These are phyloP conservation scores for Nephila pilipes DNA, from an alignment of 1,140 invertebrate genomes.

Conservation along the genomic window DNA sequence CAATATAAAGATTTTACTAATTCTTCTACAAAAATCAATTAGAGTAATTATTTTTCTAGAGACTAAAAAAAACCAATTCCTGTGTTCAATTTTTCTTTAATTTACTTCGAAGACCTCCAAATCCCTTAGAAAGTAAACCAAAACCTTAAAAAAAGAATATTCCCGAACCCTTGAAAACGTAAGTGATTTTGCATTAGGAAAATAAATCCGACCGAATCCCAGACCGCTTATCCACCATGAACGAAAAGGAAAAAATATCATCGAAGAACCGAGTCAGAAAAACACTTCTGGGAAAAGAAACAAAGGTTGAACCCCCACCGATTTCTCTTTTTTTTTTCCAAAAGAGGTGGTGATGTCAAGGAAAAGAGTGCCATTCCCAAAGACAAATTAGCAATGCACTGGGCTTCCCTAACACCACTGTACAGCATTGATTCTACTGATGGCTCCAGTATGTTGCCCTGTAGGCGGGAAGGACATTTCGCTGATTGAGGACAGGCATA, in stretches of 20 bases:
- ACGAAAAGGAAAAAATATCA: conserved; percentile 37
- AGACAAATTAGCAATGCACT: conserved; percentile 74
- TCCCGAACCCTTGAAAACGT: background rate
- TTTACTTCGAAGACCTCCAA: background rate
- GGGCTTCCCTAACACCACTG: background rate
- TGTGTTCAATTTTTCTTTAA: background rate
- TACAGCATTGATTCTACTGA: conserved; percentile 67
- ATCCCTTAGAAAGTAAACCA: background rate
- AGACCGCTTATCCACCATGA: background rate
- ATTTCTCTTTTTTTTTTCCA: conserved; percentile 28
- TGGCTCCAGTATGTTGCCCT: conserved; percentile 63
- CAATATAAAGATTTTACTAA: no score
- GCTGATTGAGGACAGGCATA: conserved; percentile 61
- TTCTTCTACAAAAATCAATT: no score
- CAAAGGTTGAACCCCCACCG: background rate
- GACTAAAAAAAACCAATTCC: no score
- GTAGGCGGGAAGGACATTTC: conserved; percentile 54
- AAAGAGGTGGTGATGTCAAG: conserved; percentile 67
- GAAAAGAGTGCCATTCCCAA: conserved; percentile 62
- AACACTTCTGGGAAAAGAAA: conserved; percentile 57
- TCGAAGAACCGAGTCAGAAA: conserved; percentile 6
- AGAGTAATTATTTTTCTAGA: no score
- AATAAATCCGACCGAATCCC: conserved; percentile 49
- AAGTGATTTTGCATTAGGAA: conserved; percentile 29
- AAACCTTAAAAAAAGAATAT: background rate